A percentile compares a stretch with the other conserved stretches of the same genome.
Evolutionary conservation across 2,888 invertebrate species (phyloP).

Genomic region (Drosophila limbata): DNA sequence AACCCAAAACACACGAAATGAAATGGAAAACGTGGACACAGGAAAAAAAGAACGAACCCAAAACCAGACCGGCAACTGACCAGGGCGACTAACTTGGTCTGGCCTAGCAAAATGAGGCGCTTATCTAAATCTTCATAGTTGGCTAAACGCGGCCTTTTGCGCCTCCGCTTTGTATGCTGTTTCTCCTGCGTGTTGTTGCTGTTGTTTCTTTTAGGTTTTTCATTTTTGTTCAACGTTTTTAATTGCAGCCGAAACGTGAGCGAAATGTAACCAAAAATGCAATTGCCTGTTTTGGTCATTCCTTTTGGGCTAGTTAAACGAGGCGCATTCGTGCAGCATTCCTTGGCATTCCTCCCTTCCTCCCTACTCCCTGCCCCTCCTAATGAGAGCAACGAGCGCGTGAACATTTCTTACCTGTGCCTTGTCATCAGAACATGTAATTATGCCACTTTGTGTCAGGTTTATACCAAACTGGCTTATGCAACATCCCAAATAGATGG

Average conservation of each 20-base stretch:
- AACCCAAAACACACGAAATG: slow-evolving; percentile 60
- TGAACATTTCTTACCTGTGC: slow-evolving; percentile 46
- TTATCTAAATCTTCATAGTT: slow-evolving; percentile 86
- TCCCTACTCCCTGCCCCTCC: neutral
- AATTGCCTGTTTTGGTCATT: slow-evolving; percentile 76
- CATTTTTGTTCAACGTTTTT: slow-evolving; percentile 66
- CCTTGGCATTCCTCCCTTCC: slow-evolving; percentile 26
- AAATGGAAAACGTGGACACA: slow-evolving; percentile 71
- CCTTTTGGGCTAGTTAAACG: slow-evolving; percentile 63
- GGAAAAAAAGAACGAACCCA: slow-evolving; percentile 6
- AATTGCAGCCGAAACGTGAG: slow-evolving; percentile 83
- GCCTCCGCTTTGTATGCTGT: slow-evolving; percentile 56
- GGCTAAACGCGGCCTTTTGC: slow-evolving; percentile 85
- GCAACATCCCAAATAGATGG: slow-evolving; percentile 15
- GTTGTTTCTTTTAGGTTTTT: slow-evolving; percentile 26
- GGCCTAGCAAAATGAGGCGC: slow-evolving; percentile 81
- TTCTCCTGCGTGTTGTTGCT: slow-evolving; percentile 24
- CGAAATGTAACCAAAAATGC: slow-evolving; percentile 80
- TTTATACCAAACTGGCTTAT: slow-evolving; percentile 16
- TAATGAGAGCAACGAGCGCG: slow-evolving; percentile 41
- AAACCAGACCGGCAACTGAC: slow-evolving; percentile 29
- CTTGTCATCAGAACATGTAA: slow-evolving; percentile 82
- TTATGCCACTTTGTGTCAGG: slow-evolving; percentile 80
- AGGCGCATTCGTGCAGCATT: slow-evolving; percentile 76
- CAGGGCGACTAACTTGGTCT: slow-evolving; percentile 16